These are phyloP conservation scores for Pachyuromys duprasi DNA, from an alignment of 2,797 vertebrate species.

Conservation along the genomic window DNA sequence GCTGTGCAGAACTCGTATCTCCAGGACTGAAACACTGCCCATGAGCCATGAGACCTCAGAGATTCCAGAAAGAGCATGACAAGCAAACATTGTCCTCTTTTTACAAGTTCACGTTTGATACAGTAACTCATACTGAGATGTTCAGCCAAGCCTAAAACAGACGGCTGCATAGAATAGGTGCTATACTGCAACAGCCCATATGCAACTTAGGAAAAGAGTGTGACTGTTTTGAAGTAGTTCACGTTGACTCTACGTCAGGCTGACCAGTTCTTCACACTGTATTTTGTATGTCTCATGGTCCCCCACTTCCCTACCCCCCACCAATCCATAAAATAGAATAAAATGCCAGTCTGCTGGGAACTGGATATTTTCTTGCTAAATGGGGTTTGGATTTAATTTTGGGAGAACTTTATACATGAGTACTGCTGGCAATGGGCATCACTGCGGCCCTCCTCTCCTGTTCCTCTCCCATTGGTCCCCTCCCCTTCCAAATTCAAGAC, in stretches of 20 bases:
- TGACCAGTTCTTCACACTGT: background rate
- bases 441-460: background rate
- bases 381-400: background rate
- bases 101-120: constrained; percentile 7
- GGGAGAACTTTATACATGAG: background rate
- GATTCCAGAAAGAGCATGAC: constrained; percentile 36
- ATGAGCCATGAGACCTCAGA: constrained; percentile 3
- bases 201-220: background rate
- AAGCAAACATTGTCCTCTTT: constrained; percentile 57
- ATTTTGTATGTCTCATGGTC: background rate
- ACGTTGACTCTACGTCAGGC: background rate
- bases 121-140: constrained; percentile 14
- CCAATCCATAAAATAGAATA: background rate
- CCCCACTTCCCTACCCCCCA: too few relatives aligned
- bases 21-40: constrained; percentile 9
- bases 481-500: background rate
- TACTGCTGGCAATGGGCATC: background rate
- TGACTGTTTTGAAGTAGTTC: constrained; percentile 13
- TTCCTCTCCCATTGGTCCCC: background rate
- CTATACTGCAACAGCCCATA: background rate
- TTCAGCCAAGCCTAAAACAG: constrained; percentile 14
- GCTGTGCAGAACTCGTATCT: constrained; percentile 11
- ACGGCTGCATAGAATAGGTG: background rate
- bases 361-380: background rate
- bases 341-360: background rate